Evolutionary conservation across 2,797 vertebrate species (phyloP).

Genomic region (Oryzias sinensis): DNA sequence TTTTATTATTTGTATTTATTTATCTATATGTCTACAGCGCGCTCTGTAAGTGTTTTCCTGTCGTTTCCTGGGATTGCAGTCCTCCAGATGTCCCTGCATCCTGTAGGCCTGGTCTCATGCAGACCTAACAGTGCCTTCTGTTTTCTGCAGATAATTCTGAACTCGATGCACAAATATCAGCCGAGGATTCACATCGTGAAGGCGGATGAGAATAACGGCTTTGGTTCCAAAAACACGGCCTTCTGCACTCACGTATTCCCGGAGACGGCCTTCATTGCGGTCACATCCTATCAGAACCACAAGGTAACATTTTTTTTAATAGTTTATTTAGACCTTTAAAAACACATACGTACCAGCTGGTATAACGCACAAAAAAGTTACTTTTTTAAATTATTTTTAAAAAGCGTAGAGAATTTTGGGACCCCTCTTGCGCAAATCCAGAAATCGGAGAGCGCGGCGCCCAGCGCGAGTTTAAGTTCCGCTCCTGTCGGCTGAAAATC

Average conservation of each 20-base stretch:
- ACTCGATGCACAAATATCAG: slow-evolving; percentile 99
- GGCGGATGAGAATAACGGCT: slow-evolving; percentile 97
- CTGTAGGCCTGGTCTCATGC: too few species aligned
- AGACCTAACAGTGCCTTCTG: background rate
- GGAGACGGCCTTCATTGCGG: slow-evolving; percentile 94
- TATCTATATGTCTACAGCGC: too few species aligned
- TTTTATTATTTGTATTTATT: too few species aligned
- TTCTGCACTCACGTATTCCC: slow-evolving; percentile 98
- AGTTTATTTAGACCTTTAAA: background rate
- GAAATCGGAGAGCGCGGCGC: slow-evolving; percentile 7
- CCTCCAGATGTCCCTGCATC: too few species aligned
- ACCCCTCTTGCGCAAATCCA: background rate
- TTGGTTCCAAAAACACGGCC: slow-evolving; percentile 97
- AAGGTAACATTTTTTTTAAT: slow-evolving; percentile 78
- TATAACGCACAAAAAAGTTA: slow-evolving; percentile 1
- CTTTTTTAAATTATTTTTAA: background rate
- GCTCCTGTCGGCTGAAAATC: slow-evolving; percentile 32
- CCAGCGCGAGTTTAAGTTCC: slow-evolving; percentile 6
- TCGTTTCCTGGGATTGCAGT: background rate
- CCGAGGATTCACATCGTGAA: slow-evolving; percentile 98
- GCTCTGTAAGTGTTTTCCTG: background rate
- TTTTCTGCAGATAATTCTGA: slow-evolving; percentile 90
- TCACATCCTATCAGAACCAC: slow-evolving; percentile 98
- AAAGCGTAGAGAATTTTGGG: background rate
- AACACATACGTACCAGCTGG: background rate